phyloP scores from a whole-genome alignment of 2,113 vertebrate species.

The Rhagologus leucostigma region DNA sequence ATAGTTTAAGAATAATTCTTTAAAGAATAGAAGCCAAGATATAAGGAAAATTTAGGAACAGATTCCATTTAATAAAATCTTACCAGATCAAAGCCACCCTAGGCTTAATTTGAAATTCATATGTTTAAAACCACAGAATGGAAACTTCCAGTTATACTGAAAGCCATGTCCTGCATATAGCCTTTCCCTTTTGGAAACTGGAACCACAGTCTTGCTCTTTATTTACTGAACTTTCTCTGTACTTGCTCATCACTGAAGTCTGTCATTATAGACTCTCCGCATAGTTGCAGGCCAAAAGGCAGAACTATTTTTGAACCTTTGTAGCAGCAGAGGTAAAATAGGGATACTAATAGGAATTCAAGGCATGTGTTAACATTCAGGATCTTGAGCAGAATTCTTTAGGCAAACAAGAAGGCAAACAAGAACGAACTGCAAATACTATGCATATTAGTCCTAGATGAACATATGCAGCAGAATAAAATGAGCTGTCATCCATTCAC shows the following conservation, averaged over 20 bases:
- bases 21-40: background rate
- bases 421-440: background rate
- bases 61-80: background rate
- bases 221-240: conserved; percentile 1
- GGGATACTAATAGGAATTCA: background rate
- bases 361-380: background rate
- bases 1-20: background rate
- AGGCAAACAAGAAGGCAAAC: background rate
- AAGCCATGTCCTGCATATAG: background rate
- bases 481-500: background rate
- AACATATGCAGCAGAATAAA: background rate
- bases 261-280: background rate
- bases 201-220: background rate
- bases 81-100: background rate
- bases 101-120: background rate
- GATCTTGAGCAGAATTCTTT: background rate
- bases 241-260: background rate
- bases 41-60: background rate
- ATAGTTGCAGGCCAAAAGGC: background rate
- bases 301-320: background rate
- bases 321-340: background rate
- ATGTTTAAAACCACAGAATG: background rate
- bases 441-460: background rate
- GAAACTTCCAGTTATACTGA: background rate
- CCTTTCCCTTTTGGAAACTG: background rate